Conservation (phyloP, 2,888 invertebrate genomes). For the Tenthredo mesomela region DNA sequence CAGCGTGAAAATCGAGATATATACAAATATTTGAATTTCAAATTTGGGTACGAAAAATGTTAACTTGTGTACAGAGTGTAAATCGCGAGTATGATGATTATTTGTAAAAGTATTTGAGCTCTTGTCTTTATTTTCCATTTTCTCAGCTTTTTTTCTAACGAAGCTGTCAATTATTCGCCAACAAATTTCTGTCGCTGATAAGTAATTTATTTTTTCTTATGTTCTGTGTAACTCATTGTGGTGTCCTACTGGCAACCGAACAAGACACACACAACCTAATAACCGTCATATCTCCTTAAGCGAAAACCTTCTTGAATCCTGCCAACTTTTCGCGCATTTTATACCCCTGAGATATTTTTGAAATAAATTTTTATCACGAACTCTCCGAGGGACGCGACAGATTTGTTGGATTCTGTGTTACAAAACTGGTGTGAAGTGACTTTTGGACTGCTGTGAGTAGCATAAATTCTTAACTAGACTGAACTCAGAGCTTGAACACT, state of each 20-base stretch:
- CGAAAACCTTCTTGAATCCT: neutral
- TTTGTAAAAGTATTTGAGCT: neutral
- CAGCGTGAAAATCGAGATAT: too few relatives aligned
- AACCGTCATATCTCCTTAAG: neutral
- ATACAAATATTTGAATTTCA: too few relatives aligned
- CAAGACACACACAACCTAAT: neutral
- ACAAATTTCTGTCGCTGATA: neutral
- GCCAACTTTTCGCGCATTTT: neutral
- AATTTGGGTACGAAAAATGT: neutral
- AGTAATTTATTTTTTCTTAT: neutral
- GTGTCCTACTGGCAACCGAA: neutral
- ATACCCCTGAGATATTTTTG: neutral
- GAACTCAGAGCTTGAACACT: neutral
- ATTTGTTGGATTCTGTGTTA: neutral
- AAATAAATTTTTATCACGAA: constrained; percentile 6
- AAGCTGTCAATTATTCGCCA: neutral
- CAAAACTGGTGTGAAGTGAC: neutral
- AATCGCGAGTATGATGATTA: neutral
- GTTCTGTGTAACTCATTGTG: neutral
- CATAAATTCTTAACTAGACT: constrained; percentile 13
- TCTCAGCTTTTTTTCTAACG: neutral
- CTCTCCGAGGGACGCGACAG: neutral
- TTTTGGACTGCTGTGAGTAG: neutral
- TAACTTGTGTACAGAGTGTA: neutral
- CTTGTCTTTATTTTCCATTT: neutral